phyloP scores from a whole-genome alignment of 2,113 vertebrate species.

The Addax nasomaculatus region DNA sequence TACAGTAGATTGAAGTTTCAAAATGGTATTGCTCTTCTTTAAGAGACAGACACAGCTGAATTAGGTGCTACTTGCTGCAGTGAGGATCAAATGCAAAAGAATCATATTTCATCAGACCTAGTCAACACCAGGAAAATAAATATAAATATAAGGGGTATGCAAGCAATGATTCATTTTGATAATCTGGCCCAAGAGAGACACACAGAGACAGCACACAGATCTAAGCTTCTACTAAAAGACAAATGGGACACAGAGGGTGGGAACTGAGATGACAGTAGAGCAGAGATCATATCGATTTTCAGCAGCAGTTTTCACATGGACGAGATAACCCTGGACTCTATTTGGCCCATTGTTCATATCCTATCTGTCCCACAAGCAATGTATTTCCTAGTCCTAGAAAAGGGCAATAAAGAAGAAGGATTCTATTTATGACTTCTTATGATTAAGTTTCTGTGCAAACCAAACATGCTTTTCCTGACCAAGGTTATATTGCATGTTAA shows the following conservation, averaged over 20 bases:
- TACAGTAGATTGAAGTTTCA: conserved; percentile 84
- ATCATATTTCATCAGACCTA: conserved; percentile 86
- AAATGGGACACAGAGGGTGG: conserved; percentile 89
- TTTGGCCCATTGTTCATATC: conserved; percentile 90
- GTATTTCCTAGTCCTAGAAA: conserved; percentile 84
- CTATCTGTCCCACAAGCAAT: conserved; percentile 87
- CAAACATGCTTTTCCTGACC: conserved; percentile 84
- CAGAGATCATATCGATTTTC: conserved; percentile 93
- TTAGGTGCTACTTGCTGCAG: conserved; percentile 82
- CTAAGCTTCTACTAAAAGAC: conserved; percentile 86
- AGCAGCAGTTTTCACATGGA: conserved; percentile 85
- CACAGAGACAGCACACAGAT: conserved; percentile 85
- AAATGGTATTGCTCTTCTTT: conserved; percentile 86
- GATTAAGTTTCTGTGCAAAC: conserved; percentile 88
- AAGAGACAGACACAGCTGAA: conserved; percentile 85
- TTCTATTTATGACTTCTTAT: conserved; percentile 85
- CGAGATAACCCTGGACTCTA: conserved; percentile 89
- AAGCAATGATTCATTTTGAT: conserved; percentile 91
- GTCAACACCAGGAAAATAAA: conserved; percentile 88
- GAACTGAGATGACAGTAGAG: conserved; percentile 87
- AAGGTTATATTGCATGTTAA: conserved; percentile 87
- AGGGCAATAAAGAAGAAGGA: conserved; percentile 86
- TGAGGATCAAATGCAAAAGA: conserved; percentile 86
- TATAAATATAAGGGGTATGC: conserved; percentile 86
- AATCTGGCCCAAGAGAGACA: conserved; percentile 88